These are phyloP conservation scores for Cactoblastis cactorum DNA, from an alignment of 2,888 invertebrate species.

Conservation along the genomic window DNA sequence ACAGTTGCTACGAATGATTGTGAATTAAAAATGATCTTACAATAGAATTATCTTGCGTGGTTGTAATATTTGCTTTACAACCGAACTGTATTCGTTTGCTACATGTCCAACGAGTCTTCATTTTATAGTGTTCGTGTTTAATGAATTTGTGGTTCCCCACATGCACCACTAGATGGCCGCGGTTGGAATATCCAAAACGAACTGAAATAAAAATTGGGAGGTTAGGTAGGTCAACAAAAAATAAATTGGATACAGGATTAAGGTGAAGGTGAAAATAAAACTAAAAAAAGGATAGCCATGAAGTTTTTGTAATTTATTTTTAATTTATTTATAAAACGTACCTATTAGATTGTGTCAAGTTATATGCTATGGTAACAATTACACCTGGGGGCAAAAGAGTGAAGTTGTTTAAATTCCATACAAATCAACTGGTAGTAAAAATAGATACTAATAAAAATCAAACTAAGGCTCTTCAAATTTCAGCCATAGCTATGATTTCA, in stretches of 20 bases:
- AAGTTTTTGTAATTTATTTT: no score
- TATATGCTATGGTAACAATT: no score
- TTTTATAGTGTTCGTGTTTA: constrained; percentile 64
- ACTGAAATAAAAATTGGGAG: constrained; percentile 41
- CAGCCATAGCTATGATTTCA: no score
- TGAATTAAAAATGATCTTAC: constrained; percentile 55
- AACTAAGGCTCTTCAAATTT: no score
- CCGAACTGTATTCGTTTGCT: constrained; percentile 50
- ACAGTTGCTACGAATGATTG: constrained; percentile 41
- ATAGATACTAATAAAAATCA: no score
- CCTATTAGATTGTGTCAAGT: no score
- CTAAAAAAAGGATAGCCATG: no score
- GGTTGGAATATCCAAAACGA: constrained; percentile 56
- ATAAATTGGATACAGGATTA: not conserved
- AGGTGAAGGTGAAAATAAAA: not conserved
- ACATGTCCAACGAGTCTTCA: constrained; percentile 68
- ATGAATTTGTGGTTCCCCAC: constrained; percentile 59
- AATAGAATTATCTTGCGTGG: constrained; percentile 41
- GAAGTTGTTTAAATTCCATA: no score
- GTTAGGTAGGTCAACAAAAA: constrained; percentile 17
- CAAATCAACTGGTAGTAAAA: no score
- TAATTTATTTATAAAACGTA: no score
- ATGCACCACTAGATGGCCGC: constrained; percentile 58
- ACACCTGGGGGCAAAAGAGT: no score
- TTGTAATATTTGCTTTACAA: constrained; percentile 60